phyloP scores from a whole-genome alignment of 2,888 invertebrate species.

The Heliconius hortense region DNA sequence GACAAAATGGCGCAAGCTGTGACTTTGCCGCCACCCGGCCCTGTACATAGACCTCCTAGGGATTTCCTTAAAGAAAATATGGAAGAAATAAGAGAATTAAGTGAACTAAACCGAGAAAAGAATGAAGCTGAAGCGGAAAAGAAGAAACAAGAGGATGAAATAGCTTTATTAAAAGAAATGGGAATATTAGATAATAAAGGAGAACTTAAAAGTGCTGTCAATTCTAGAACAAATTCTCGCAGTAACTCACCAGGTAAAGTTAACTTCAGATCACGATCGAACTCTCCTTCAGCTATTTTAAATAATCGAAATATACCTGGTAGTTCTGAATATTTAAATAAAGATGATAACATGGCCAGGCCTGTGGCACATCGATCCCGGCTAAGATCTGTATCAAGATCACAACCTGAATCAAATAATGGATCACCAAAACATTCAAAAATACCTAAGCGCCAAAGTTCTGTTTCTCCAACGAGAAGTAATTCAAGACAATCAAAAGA shows the following conservation, averaged over 20 bases:
- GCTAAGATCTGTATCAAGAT: conserved; percentile 64
- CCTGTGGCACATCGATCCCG: conserved; percentile 68
- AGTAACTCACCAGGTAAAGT: conserved; percentile 71
- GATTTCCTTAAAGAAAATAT: conserved; percentile 77
- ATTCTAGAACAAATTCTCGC: conserved; percentile 63
- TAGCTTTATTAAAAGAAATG: conserved; percentile 75
- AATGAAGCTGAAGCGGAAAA: conserved; percentile 73
- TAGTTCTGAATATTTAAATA: conserved; percentile 59
- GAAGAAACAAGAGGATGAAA: conserved; percentile 71
- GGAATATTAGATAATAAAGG: conserved; percentile 67
- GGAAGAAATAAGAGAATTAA: conserved; percentile 73
- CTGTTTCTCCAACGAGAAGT: conserved; percentile 69
- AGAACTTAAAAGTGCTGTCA: conserved; percentile 54
- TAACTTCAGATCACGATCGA: conserved; percentile 70
- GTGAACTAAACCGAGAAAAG: conserved; percentile 76
- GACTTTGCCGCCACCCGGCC: conserved; percentile 59
- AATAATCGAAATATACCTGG: conserved; percentile 60
- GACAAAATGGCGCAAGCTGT: conserved; percentile 74
- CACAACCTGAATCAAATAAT: conserved; percentile 74
- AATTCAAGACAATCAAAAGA: conserved; percentile 55
- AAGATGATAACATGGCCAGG: conserved; percentile 56
- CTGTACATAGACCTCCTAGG: conserved; percentile 64
- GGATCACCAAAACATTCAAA: conserved; percentile 77
- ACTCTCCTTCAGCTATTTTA: conserved; percentile 69
- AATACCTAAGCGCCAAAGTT: conserved; percentile 75